These are phyloP conservation scores for Tinea pellionella DNA, from an alignment of 2,888 invertebrate genomes.

Conservation along the genomic window DNA sequence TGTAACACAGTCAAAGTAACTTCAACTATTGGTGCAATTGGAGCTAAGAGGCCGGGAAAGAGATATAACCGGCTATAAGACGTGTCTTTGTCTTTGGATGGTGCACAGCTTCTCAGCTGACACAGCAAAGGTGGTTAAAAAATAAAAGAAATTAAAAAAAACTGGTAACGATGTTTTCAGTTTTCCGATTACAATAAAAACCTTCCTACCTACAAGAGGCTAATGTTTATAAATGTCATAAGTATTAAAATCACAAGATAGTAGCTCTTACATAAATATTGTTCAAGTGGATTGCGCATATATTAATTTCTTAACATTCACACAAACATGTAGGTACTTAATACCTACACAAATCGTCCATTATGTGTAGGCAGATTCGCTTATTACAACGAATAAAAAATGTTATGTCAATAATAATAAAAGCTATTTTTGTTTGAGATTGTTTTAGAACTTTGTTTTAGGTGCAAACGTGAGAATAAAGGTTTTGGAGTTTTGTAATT, in stretches of 20 bases:
- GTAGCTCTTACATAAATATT: not conserved
- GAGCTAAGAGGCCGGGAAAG: too few species aligned
- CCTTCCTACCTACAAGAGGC: too few species aligned
- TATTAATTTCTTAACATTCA: not conserved
- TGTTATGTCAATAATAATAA: not conserved
- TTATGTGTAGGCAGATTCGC: not conserved
- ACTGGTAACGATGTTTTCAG: too few species aligned
- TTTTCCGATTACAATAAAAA: too few species aligned
- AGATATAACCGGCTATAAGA: too few species aligned
- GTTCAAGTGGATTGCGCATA: not conserved
- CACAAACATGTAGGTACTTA: not conserved
- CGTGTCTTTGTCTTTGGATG: too few species aligned
- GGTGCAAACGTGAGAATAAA: slow-evolving; percentile 49
- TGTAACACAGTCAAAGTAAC: too few species aligned
- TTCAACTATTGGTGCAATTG: too few species aligned
- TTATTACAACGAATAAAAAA: not conserved
- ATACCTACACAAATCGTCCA: not conserved
- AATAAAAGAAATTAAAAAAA: too few species aligned
- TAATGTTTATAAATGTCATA: too few species aligned
- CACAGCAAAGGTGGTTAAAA: too few species aligned
- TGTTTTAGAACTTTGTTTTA: slow-evolving; percentile 19
- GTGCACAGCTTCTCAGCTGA: too few species aligned
- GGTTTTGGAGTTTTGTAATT: slow-evolving; percentile 50
- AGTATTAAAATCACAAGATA: not conserved
- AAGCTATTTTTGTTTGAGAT: not conserved